Base-by-base conservation (phyloP, 2,797 vertebrate genomes). In the Epinephelus coioides region DNA sequence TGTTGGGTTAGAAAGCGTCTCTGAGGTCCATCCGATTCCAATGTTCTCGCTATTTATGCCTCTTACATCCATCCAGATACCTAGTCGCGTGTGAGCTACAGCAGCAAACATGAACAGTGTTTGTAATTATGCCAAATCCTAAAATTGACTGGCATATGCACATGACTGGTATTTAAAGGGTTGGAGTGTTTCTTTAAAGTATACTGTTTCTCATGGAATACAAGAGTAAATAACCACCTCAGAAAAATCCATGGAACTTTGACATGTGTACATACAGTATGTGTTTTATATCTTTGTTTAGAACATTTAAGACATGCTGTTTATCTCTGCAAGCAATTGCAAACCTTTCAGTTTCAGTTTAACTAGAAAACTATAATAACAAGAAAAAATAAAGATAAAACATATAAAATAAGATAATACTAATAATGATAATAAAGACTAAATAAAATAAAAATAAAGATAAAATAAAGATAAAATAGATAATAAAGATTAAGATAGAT, bases 1-100 rank as follows among this genome's bases (percentile, higher is more conserved):
- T 73, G 79, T 82, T 88, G 64, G 77, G 79, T 80, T 80, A 61
- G 66, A 79, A 64, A 62, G 74, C 15, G 12, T 78, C 85, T 85
- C 80, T 47, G 66, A 84, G 87, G 85, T 88, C 57, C 73, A 65
- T 40, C 68, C 23, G 18, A 27, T 74, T 84, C 74, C 63, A 56
- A 19, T 66, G 76, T 66, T 66, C 27, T 23, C 18, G 44, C 68
- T 82, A 51, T 87, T 91, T 90, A 67, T 90, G 73, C 66, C 69
- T 70, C 49, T 57, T 19, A 40, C 46, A 78, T 84, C 54, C 51
- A 73, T 78, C 66, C 64, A 25, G 76, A 85, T 77, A 77, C 61
- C 38, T 23, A 62, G 72, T 83, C 40, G 12, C 73, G 79, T 74
- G 43, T 71, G 47, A 69, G 76, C 21, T 69, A 53, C 10, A 18